These are phyloP conservation scores for Ceratotherium simum DNA, from an alignment of 2,113 vertebrate genomes.

Conservation along the genomic window DNA sequence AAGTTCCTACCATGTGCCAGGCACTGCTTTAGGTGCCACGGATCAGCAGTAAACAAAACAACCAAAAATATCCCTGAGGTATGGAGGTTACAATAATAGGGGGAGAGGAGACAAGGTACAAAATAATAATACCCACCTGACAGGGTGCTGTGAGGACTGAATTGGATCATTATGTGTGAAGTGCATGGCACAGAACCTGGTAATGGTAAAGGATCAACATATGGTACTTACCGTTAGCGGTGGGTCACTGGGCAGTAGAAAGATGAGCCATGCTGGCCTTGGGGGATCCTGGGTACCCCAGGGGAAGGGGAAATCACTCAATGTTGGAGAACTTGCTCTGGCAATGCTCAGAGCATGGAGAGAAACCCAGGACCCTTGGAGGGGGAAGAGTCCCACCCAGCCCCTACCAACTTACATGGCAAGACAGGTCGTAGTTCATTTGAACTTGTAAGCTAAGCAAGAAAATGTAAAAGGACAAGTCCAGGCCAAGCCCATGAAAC, in stretches of 20 bases:
- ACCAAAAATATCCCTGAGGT: neutral
- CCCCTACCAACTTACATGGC: neutral
- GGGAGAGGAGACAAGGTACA: fast-evolving
- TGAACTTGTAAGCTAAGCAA: neutral
- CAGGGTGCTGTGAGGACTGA: neutral
- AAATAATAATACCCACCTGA: neutral
- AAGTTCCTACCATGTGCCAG: neutral
- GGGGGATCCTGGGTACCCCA: neutral
- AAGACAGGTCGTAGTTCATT: neutral
- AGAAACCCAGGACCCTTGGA: neutral
- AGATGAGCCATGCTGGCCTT: neutral
- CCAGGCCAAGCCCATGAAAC: neutral
- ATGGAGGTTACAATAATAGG: neutral
- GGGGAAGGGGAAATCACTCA: neutral
- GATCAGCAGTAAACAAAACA: neutral
- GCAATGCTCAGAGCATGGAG: neutral
- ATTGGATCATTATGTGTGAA: neutral
- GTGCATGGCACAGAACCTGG: neutral
- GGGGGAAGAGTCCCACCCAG: neutral
- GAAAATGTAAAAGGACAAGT: neutral
- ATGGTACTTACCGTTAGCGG: neutral
- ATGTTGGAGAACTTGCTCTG: fast-evolving
- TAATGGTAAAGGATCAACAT: neutral
- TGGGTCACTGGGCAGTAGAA: neutral
- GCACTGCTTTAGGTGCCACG: neutral